phyloP scores from a whole-genome alignment of 2,113 vertebrate genomes.

The Leptosomus discolor region DNA sequence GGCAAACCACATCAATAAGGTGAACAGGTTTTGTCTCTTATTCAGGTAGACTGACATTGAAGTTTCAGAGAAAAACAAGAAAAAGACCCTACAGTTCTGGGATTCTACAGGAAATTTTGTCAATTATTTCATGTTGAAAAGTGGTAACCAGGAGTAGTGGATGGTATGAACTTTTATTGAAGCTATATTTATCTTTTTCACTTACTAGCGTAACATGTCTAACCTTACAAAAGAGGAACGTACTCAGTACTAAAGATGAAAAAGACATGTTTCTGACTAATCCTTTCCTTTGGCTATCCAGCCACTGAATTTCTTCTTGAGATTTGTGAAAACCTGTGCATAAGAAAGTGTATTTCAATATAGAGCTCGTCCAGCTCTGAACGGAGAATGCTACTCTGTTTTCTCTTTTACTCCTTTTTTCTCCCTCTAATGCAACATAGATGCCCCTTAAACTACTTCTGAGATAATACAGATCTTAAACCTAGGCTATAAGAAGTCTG shows the following conservation, averaged over 20 bases:
- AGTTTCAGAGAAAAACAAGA: not conserved
- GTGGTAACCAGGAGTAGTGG: not conserved
- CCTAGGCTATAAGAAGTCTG: not conserved
- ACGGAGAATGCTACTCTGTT: not conserved
- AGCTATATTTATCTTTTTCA: not conserved
- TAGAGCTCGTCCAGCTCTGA: not conserved
- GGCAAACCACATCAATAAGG: not conserved
- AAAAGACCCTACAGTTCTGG: not conserved
- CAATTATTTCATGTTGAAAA: not conserved
- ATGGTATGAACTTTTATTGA: not conserved
- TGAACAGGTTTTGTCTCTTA: not conserved
- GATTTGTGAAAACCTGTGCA: not conserved
- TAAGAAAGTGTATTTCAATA: not conserved
- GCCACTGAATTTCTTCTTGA: not conserved
- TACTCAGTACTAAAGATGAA: not conserved
- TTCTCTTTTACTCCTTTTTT: not conserved
- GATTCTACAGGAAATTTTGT: not conserved
- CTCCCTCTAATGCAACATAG: not conserved
- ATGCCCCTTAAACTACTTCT: not conserved
- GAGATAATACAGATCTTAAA: not conserved
- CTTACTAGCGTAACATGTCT: not conserved
- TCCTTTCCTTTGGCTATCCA: not conserved
- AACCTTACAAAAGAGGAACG: not conserved
- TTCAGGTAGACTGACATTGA: not conserved
- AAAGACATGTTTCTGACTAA: not conserved